Percentiles rank a stretch among this genome's conserved stretches.
phyloP scores from a whole-genome alignment of 2,797 vertebrate species.

The Epinephelus awoara region DNA sequence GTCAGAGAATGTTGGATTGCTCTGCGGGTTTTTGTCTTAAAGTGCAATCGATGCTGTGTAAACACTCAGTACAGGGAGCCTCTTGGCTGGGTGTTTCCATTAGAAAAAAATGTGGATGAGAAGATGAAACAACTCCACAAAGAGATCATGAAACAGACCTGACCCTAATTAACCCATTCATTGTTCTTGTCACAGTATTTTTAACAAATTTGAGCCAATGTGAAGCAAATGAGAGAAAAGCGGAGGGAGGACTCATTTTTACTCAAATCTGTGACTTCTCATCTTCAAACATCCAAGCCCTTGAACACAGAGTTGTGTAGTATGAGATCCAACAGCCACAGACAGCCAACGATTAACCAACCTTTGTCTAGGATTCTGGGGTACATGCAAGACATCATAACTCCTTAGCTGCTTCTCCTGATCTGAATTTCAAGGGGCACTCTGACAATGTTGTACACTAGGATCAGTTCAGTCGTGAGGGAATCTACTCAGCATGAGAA shows the following conservation, averaged over 20 bases:
- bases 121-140: conserved; percentile 16
- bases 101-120: conserved; percentile 23
- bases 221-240: conserved; percentile 31
- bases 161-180: neutral
- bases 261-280: conserved; percentile 6
- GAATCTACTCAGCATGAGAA: neutral
- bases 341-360: conserved; percentile 3
- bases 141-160: conserved; percentile 18
- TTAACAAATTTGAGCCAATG: conserved; percentile 2
- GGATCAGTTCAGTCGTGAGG: neutral
- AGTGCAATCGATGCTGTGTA: conserved; percentile 83
- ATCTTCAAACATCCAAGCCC: conserved; percentile 52
- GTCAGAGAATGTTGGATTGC: conserved; percentile 61
- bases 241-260: neutral
- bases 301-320: conserved; percentile 38
- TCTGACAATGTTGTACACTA: neutral
- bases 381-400: neutral
- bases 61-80: conserved; percentile 59
- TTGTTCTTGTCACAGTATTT: conserved; percentile 12
- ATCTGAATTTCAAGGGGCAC: neutral
- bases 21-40: conserved; percentile 75
- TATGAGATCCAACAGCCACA: conserved; percentile 38
- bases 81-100: conserved; percentile 43
- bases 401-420: neutral
- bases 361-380: neutral